Percentiles rank a stretch among this genome's conserved stretches.
Evolutionary conservation across 2,888 invertebrate genomes (phyloP).

Genomic region (Scrobipalpa atriplicella): DNA sequence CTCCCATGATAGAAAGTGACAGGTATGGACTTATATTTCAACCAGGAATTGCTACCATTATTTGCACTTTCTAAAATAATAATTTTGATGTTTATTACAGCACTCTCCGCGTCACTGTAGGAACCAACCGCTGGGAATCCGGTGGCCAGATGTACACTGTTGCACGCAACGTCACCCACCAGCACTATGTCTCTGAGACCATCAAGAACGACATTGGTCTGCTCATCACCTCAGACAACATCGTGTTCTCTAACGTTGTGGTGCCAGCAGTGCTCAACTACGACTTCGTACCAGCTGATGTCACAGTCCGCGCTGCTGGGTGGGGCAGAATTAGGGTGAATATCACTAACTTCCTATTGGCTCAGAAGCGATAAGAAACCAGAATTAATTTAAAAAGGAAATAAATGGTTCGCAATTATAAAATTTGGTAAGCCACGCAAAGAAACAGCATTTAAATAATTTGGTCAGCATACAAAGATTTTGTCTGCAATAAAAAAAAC

Average conservation of each 20-base stretch:
- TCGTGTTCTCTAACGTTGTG: constrained; percentile 39
- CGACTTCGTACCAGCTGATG: constrained; percentile 39
- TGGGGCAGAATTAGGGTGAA: constrained; percentile 63
- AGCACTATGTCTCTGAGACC: constrained; percentile 48
- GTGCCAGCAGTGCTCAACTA: constrained; percentile 42
- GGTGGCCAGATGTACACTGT: constrained; percentile 53
- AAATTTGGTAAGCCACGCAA: too few relatives aligned
- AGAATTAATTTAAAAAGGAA: too few relatives aligned
- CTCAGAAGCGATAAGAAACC: too few relatives aligned
- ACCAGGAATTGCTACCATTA: too few relatives aligned
- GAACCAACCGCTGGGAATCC: constrained; percentile 59
- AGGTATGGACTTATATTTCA: too few relatives aligned
- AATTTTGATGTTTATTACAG: constrained; percentile 39
- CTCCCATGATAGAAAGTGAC: too few relatives aligned
- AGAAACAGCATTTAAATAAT: too few relatives aligned
- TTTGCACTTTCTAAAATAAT: background rate
- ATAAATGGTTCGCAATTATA: too few relatives aligned
- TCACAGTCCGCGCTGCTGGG: constrained; percentile 52
- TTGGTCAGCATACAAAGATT: too few relatives aligned
- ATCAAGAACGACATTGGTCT: constrained; percentile 67
- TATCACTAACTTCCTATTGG: background rate
- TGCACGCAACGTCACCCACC: constrained; percentile 58
- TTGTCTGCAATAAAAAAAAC: too few relatives aligned
- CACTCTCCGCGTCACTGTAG: constrained; percentile 55
- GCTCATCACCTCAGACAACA: constrained; percentile 45